Percentiles rank a stretch among this genome's conserved stretches.
Conservation (phyloP, 37 sponge, comb jelly and placozoan genomes). For the Spongilla lacustris region DNA sequence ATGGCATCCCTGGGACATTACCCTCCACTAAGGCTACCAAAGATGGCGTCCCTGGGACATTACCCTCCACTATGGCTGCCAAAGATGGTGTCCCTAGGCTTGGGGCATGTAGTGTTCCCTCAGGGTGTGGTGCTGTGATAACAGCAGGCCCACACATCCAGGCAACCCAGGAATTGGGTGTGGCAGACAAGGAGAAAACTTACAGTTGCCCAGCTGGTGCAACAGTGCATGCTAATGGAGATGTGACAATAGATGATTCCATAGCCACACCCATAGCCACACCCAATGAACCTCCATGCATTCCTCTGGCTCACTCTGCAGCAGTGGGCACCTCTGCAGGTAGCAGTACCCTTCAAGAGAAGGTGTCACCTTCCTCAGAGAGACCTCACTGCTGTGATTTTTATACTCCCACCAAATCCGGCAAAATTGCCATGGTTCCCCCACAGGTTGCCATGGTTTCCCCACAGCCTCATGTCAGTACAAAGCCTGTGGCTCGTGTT, state of each 20-base stretch:
- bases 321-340: too few relatives aligned
- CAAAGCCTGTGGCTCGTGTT: slow-evolving; percentile 66
- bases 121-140: not conserved
- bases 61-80: too few relatives aligned
- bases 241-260: not conserved
- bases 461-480: slow-evolving; percentile 4
- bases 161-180: not conserved
- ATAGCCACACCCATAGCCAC: not conserved
- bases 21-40: too few relatives aligned
- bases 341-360: not conserved
- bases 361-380: not conserved
- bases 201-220: not conserved
- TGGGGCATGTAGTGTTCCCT: not conserved
- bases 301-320: too few relatives aligned
- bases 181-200: not conserved
- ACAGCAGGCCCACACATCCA: not conserved
- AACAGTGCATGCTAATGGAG: not conserved
- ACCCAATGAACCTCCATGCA: too few relatives aligned
- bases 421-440: slow-evolving; percentile 55
- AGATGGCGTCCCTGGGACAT: too few relatives aligned
- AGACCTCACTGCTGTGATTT: not conserved
- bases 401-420: slow-evolving; percentile 7
- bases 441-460: slow-evolving; percentile 51
- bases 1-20: too few relatives aligned
- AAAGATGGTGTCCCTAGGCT: not conserved